These are phyloP conservation scores for Sebastiscus albofasciatus DNA, from an alignment of 2,797 vertebrate genomes.

Conservation along the genomic window DNA sequence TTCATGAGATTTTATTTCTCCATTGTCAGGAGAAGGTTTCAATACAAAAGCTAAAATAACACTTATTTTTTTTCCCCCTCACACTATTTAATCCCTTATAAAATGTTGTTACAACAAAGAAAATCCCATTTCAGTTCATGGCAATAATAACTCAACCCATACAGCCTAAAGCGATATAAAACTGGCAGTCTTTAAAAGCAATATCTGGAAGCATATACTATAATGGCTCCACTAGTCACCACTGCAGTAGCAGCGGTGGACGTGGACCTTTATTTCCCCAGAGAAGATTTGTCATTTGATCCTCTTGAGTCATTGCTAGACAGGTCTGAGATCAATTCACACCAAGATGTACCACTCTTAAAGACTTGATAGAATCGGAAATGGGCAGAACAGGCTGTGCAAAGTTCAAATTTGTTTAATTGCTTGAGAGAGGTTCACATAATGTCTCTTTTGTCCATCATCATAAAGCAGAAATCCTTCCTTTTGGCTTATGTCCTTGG, in stretches of 20 bases:
- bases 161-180: not conserved
- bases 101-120: conserved; percentile 23
- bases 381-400: not conserved
- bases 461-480: conserved; percentile 11
- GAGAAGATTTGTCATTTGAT: conserved; percentile 6
- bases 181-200: conserved; percentile 3
- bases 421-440: not conserved
- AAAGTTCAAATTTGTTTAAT: conserved; percentile 3
- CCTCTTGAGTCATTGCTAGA: conserved; percentile 3
- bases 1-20: conserved; percentile 67
- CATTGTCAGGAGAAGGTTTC: conserved; percentile 34
- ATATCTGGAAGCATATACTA: not conserved
- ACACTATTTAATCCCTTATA: conserved; percentile 17
- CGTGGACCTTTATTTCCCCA: conserved; percentile 9
- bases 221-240: conserved; percentile 13
- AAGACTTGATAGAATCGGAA: not conserved
- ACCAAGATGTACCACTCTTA: not conserved
- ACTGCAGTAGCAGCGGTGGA: not conserved
- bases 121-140: conserved; percentile 33
- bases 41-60: conserved; percentile 59
- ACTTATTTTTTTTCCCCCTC: not conserved
- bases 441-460: not conserved
- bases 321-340: conserved; percentile 18
- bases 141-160: conserved; percentile 7
- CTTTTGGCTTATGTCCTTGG: conserved; percentile 2